These are phyloP conservation scores for Hirundichthys speculiger DNA, from an alignment of 2,113 vertebrate genomes.

Conservation along the genomic window DNA sequence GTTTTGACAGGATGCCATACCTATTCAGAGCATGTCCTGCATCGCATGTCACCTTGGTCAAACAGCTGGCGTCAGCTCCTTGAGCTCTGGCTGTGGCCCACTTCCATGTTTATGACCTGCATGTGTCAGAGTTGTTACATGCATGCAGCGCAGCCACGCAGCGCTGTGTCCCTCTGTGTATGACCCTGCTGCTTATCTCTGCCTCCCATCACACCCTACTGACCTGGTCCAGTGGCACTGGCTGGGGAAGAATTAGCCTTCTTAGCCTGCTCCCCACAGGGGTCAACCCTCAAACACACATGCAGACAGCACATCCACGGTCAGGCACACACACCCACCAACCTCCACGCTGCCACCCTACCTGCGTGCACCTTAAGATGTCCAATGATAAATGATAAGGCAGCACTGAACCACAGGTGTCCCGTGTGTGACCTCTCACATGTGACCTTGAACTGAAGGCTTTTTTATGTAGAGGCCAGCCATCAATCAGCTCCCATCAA, in stretches of 20 bases:
- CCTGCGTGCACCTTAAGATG: conserved; percentile 17
- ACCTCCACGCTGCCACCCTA: neutral
- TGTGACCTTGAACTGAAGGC: conserved; percentile 66
- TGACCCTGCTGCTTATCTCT: conserved; percentile 75
- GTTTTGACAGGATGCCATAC: conserved; percentile 66
- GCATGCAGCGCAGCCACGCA: conserved; percentile 58
- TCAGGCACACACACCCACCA: conserved; percentile 14
- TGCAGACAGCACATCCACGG: conserved; percentile 30
- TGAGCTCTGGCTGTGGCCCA: conserved; percentile 49
- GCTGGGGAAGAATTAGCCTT: conserved; percentile 71
- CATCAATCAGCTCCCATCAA: conserved; percentile 73
- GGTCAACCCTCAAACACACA: conserved; percentile 60
- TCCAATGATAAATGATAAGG: conserved; percentile 66
- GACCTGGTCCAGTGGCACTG: conserved; percentile 59
- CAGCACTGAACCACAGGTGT: conserved; percentile 68
- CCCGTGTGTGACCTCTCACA: conserved; percentile 70
- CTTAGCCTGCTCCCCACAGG: conserved; percentile 69
- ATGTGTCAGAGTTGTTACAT: conserved; percentile 61
- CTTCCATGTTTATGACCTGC: conserved; percentile 66
- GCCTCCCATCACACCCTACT: conserved; percentile 67
- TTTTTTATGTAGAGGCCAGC: conserved; percentile 50
- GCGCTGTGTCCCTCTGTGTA: conserved; percentile 29
- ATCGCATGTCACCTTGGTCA: conserved; percentile 73
- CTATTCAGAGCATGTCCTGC: conserved; percentile 65
- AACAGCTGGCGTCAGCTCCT: conserved; percentile 75